These are phyloP conservation scores for Hemibagrus guttatus DNA, from an alignment of 2,797 vertebrate genomes.

Conservation along the genomic window DNA sequence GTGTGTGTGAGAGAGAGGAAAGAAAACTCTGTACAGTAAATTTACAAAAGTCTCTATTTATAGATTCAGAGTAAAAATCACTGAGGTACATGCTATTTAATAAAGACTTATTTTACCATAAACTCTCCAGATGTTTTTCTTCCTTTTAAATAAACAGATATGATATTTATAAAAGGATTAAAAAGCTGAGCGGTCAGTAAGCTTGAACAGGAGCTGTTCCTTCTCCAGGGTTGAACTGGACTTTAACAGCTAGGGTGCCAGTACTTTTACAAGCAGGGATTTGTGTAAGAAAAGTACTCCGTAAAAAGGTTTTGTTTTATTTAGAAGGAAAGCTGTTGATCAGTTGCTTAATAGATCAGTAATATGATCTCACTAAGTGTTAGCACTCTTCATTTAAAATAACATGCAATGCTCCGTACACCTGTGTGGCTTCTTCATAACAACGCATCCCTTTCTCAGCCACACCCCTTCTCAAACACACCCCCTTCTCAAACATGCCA, in stretches of 20 bases:
- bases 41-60: conserved; percentile 49
- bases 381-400: neutral
- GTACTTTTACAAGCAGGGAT: neutral
- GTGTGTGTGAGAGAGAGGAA: conserved; percentile 2
- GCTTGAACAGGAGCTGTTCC: neutral
- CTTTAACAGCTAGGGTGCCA: neutral
- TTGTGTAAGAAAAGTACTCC: neutral
- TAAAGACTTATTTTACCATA: conserved; percentile 76
- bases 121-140: neutral
- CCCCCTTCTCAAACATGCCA: too few relatives aligned
- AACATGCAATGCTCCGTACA: neutral
- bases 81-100: conserved; percentile 60
- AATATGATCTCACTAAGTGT: neutral
- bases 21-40: conserved; percentile 24
- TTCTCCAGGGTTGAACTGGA: too few relatives aligned
- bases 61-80: conserved; percentile 38
- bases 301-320: neutral
- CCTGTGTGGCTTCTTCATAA: too few relatives aligned
- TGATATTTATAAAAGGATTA: neutral
- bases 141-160: neutral
- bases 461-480: too few relatives aligned
- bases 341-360: neutral
- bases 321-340: neutral
- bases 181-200: too few relatives aligned
- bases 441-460: too few relatives aligned